Evolutionary conservation across 1,140 invertebrate species (phyloP).

Genomic region (Atta texana): DNA sequence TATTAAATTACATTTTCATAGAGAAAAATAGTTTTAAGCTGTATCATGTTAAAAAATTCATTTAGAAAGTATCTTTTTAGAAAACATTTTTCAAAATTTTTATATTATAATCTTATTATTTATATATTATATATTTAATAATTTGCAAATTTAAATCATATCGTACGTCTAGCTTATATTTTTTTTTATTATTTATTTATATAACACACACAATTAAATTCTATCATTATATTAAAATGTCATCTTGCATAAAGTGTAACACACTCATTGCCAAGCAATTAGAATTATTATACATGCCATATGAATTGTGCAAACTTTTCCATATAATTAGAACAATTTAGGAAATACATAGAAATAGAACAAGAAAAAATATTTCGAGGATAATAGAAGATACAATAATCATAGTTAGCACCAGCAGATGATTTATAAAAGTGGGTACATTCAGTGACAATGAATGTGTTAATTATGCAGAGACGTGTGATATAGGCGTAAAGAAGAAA

Average conservation of each 20-base stretch:
- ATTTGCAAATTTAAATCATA: not conserved
- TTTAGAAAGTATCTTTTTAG: constrained; percentile 1
- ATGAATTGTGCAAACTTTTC: constrained; percentile 43
- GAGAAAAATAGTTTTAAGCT: not conserved
- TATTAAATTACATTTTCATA: not conserved
- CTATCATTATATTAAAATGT: constrained; percentile 30
- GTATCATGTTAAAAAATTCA: not conserved
- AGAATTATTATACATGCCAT: constrained; percentile 60
- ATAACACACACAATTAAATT: constrained; percentile 40
- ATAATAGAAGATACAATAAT: constrained; percentile 7
- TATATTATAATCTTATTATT: constrained; percentile 3
- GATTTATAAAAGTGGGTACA: constrained; percentile 36
- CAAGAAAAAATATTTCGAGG: constrained; percentile 31
- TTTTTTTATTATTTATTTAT: constrained; percentile 32
- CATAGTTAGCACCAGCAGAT: constrained; percentile 51
- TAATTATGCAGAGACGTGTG: constrained; percentile 56
- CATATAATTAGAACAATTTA: constrained; percentile 51
- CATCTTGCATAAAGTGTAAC: constrained; percentile 63
- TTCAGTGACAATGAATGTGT: constrained; percentile 72
- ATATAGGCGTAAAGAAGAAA: constrained; percentile 46
- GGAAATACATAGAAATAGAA: constrained; percentile 52
- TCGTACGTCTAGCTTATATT: not conserved
- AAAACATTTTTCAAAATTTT: not conserved
- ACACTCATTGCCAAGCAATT: constrained; percentile 70
- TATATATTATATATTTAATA: not conserved